Evolutionary conservation across 1,140 invertebrate genomes (phyloP).

Genomic region (Lasaia peninsularis): DNA sequence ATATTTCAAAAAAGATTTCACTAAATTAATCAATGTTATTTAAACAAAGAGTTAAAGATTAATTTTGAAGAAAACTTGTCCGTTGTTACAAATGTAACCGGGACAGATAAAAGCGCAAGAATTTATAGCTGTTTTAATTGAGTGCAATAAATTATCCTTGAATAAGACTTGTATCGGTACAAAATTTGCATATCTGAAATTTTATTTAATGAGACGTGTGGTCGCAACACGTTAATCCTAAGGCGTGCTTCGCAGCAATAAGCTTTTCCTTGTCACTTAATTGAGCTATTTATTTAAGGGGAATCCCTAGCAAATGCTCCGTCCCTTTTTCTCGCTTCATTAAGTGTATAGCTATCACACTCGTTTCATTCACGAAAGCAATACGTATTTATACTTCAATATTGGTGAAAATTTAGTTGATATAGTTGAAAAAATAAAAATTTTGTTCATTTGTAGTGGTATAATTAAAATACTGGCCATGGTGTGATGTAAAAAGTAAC

Average conservation of each 20-base stretch:
- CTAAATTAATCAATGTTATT: background rate
- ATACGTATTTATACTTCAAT: no score
- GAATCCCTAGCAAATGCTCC: background rate
- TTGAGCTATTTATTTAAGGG: slow-evolving; percentile 1
- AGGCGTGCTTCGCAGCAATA: background rate
- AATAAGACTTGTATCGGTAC: slow-evolving; percentile 15
- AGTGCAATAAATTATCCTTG: slow-evolving; percentile 27
- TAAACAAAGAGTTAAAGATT: background rate
- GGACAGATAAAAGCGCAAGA: background rate
- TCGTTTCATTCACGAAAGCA: no score
- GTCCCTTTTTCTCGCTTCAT: background rate
- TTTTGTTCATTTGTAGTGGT: no score
- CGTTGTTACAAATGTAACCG: background rate
- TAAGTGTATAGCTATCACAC: background rate
- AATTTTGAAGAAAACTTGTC: background rate
- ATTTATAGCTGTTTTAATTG: background rate
- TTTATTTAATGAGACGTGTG: background rate
- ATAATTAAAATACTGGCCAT: no score
- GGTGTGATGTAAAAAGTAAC: no score
- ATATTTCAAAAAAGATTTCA: no score
- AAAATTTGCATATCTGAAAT: slow-evolving; percentile 7
- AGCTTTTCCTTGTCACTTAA: background rate
- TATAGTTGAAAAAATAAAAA: no score
- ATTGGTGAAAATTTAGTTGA: no score
- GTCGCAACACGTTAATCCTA: background rate